phyloP scores from a whole-genome alignment of 2,888 invertebrate species.

The Pandemis cinnamomeana region DNA sequence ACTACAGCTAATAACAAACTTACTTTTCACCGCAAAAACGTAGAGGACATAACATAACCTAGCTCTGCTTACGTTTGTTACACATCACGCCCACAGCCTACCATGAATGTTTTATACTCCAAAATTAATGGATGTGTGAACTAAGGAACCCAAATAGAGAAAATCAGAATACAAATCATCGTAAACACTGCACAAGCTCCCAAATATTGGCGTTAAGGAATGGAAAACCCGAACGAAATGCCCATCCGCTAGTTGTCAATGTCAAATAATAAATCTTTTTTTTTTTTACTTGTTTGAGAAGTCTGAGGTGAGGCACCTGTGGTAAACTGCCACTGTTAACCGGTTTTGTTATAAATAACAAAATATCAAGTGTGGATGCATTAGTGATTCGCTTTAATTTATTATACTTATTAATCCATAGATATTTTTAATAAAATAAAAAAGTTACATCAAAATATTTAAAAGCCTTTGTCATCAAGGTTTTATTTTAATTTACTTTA shows the following conservation, averaged over 20 bases:
- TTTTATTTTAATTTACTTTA: too few relatives aligned
- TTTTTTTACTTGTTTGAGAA: conserved; percentile 2
- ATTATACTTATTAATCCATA: too few relatives aligned
- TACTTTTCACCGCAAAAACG: conserved; percentile 66
- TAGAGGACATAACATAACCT: conserved; percentile 75
- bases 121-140: conserved; percentile 19
- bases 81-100: conserved; percentile 40
- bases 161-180: conserved; percentile 27
- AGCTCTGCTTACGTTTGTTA: conserved; percentile 57
- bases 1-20: conserved; percentile 52
- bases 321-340: neutral
- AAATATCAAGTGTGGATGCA: neutral
- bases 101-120: neutral
- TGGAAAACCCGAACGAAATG: conserved; percentile 29
- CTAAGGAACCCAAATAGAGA: conserved; percentile 18
- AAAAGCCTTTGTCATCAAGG: too few relatives aligned
- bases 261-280: conserved; percentile 22
- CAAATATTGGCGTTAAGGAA: conserved; percentile 18
- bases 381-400: neutral
- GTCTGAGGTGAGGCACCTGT: neutral
- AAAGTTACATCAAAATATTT: too few relatives aligned
- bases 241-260: conserved; percentile 38
- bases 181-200: conserved; percentile 33
- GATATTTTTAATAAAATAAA: too few relatives aligned
- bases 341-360: neutral